These are phyloP conservation scores for Apteryx owenii DNA, from an alignment of 2,113 vertebrate genomes.

Conservation along the genomic window DNA sequence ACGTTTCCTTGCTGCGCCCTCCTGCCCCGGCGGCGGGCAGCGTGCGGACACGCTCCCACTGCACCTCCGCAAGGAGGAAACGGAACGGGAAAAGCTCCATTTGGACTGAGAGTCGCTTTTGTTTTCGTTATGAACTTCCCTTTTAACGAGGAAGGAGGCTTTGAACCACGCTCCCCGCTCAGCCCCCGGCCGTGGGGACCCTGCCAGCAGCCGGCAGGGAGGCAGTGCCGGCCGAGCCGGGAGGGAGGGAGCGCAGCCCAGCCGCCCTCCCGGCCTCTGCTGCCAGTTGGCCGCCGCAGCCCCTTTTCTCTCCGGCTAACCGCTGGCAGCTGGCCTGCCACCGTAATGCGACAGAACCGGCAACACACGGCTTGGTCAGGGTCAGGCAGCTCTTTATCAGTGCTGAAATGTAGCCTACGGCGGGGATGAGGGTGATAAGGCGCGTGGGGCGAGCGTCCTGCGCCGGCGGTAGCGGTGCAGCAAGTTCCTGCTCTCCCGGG, in stretches of 20 bases:
- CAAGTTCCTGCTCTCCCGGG: not conserved
- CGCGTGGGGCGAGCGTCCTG: not conserved
- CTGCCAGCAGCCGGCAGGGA: not conserved
- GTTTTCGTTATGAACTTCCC: constrained; percentile 46
- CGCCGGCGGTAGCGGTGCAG: fast-evolving
- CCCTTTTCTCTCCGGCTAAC: not conserved
- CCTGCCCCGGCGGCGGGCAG: not conserved
- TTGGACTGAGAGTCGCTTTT: not conserved
- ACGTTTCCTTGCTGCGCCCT: too few species aligned
- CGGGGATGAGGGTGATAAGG: not conserved
- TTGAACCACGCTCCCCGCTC: not conserved
- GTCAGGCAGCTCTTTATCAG: constrained; percentile 1
- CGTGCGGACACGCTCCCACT: not conserved
- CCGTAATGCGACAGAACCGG: fast-evolving
- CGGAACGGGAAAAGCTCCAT: not conserved
- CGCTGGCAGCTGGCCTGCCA: not conserved
- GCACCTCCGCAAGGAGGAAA: constrained; percentile 3
- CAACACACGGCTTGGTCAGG: not conserved
- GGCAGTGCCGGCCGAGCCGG: not conserved
- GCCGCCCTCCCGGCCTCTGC: fast-evolving
- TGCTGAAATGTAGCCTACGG: fast-evolving
- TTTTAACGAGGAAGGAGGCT: not conserved
- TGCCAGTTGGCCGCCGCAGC: not conserved
- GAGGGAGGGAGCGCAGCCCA: too few species aligned
- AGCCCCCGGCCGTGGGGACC: fast-evolving